Base-by-base conservation (phyloP, 1,140 invertebrate species). In the Tetramorium simillimum region DNA sequence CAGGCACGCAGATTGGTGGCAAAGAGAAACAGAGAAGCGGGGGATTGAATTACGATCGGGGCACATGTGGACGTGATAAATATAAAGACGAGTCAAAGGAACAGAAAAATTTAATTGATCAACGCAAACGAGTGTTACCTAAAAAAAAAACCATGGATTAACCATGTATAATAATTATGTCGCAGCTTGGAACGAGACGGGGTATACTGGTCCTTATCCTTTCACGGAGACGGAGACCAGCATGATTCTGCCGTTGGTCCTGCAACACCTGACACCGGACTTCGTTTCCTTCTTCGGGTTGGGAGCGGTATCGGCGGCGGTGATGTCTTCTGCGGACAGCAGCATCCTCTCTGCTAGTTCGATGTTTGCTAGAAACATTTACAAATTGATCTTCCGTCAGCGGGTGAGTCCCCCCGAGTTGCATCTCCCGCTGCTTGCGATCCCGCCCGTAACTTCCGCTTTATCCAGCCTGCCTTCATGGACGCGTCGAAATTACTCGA, bases 251-350 rank as follows among this genome's bases (percentile, higher is more conserved):
- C 99, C 99, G 6, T 97, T 99, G 97, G 99, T 99, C 12, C 96
- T 99, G 89, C 99, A 99, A 94, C 98, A 99, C 92, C 96, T 99
- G 6, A 99, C 99, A 5, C 99, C 99, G 0, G 96, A 97, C 93
- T 98, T 98, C 95, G 98, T 99, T 3, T 98, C 99, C 3, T 99
- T 99, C 96, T 98, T 99, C 93, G 99, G 99, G 0, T 96, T 99
- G 84, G 99, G 99, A 0, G 99, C 99, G n/a, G 98, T 99, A 5
- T 99, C 99, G 0, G 99, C 99, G 3, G 99, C 99, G 14, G 99
- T 99, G 40, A 99, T 99, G 99, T 99, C 99, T 43, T 99, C 99
- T 3, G 99, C 99, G 0, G 99, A 99, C 94, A 99, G 99, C 56
- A 99, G 99, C 86, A 98, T 99, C 40, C 96, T 99, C 12, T 99